Conservation (phyloP, 2,797 vertebrate species). For the Melanogrammus aeglefinus region DNA sequence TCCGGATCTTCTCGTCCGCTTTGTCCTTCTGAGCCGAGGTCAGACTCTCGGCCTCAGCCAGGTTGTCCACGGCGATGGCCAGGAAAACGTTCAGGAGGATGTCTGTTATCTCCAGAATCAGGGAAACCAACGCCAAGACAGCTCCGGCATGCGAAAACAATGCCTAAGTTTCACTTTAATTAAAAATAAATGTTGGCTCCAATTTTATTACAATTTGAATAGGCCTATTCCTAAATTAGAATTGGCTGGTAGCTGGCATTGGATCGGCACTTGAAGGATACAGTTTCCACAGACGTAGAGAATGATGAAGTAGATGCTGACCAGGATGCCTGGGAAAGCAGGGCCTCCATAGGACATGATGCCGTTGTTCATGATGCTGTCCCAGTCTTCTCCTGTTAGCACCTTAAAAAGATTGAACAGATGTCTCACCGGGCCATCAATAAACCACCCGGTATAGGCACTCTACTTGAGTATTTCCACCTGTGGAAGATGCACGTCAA, state of each 20-base stretch:
- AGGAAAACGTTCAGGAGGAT: constrained; percentile 97
- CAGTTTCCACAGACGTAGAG: constrained; percentile 96
- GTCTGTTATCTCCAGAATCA: constrained; percentile 70
- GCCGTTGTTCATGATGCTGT: constrained; percentile 90
- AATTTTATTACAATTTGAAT: neutral
- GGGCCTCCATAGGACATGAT: constrained; percentile 95
- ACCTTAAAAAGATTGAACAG: constrained; percentile 61
- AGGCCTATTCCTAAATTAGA: neutral
- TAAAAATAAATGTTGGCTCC: neutral
- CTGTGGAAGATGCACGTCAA: neutral
- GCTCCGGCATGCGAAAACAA: neutral
- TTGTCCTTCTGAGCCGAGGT: constrained; percentile 95
- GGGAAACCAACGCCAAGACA: neutral
- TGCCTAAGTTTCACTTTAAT: neutral
- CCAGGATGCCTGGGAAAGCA: constrained; percentile 86
- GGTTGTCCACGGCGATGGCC: constrained; percentile 96
- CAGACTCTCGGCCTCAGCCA: constrained; percentile 92
- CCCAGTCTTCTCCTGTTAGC: constrained; percentile 96
- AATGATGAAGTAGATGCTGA: constrained; percentile 92
- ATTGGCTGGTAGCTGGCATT: neutral
- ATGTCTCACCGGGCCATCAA: neutral
- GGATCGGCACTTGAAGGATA: constrained; percentile 77
- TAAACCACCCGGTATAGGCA: neutral
- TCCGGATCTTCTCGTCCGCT: constrained; percentile 83
- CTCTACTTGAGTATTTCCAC: neutral